Percentiles rank a stretch among this genome's conserved stretches.
Evolutionary conservation across 2,888 invertebrate genomes (phyloP).

Genomic region (Arctia plantaginis): DNA sequence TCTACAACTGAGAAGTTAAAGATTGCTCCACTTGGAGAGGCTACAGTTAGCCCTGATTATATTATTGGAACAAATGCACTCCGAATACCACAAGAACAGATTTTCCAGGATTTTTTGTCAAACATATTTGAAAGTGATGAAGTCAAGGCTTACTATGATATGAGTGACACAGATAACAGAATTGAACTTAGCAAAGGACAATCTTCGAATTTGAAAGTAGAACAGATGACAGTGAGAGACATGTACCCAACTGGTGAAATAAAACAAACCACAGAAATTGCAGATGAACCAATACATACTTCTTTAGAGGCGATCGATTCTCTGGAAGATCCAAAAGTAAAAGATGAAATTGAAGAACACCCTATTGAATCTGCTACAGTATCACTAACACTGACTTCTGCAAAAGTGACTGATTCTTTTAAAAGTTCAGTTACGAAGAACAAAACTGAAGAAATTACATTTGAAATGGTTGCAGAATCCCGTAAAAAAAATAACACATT

Average conservation of each 20-base stretch:
- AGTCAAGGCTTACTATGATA: not conserved
- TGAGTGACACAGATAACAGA: not conserved
- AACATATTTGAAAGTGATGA: constrained; percentile 9
- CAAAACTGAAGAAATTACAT: not conserved
- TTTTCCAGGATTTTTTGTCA: constrained; percentile 2
- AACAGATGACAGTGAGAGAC: not conserved
- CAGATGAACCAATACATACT: not conserved
- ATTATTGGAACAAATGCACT: not conserved
- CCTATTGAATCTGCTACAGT: not conserved
- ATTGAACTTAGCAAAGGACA: not conserved
- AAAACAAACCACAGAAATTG: not conserved
- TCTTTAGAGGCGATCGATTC: not conserved
- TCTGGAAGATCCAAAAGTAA: not conserved
- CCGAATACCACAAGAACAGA: not conserved
- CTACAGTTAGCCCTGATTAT: not conserved
- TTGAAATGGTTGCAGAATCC: not conserved
- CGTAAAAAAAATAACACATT: not conserved
- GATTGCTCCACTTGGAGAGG: not conserved
- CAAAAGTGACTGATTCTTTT: not conserved
- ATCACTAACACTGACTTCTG: not conserved
- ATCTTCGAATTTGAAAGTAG: not conserved
- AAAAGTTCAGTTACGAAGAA: not conserved
- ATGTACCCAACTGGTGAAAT: no score
- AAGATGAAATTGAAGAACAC: no score
- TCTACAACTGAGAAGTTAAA: not conserved